These are phyloP conservation scores for Pentalonia nigronervosa DNA, from an alignment of 1,140 invertebrate genomes.

Conservation along the genomic window DNA sequence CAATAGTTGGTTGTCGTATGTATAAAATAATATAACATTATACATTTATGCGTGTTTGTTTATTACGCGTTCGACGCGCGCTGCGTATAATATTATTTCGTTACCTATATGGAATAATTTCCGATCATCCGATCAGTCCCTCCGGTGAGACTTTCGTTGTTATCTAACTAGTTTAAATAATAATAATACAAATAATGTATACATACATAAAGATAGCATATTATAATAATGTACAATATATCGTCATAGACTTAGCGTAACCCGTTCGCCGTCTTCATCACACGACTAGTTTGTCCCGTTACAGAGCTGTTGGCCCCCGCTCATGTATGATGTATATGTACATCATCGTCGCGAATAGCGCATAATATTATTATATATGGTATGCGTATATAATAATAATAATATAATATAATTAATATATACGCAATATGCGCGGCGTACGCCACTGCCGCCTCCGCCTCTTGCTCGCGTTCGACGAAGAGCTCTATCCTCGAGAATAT, in stretches of 20 bases:
- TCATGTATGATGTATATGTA: background rate
- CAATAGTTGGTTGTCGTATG: background rate
- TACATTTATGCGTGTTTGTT: background rate
- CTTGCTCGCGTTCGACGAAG: background rate
- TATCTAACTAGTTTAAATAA: conserved; percentile 47
- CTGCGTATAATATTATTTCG: background rate
- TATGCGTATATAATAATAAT: background rate
- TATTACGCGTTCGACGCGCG: background rate
- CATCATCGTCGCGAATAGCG: background rate
- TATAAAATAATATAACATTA: background rate
- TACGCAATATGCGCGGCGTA: background rate
- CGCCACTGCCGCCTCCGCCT: background rate
- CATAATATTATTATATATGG: conserved; percentile 16
- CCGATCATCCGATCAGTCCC: background rate
- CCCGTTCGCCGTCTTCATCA: background rate
- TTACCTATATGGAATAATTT: background rate
- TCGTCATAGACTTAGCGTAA: background rate
- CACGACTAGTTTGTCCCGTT: conserved; percentile 51
- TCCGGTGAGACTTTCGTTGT: background rate
- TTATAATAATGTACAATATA: conserved; percentile 16
- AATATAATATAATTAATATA: background rate
- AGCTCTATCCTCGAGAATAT: conserved; percentile 4
- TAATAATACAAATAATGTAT: conserved; percentile 7
- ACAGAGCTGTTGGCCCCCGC: background rate
- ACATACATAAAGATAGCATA: background rate